Base-by-base conservation (phyloP, 2,797 vertebrate species). In the Odontamblyopus lacepedii region DNA sequence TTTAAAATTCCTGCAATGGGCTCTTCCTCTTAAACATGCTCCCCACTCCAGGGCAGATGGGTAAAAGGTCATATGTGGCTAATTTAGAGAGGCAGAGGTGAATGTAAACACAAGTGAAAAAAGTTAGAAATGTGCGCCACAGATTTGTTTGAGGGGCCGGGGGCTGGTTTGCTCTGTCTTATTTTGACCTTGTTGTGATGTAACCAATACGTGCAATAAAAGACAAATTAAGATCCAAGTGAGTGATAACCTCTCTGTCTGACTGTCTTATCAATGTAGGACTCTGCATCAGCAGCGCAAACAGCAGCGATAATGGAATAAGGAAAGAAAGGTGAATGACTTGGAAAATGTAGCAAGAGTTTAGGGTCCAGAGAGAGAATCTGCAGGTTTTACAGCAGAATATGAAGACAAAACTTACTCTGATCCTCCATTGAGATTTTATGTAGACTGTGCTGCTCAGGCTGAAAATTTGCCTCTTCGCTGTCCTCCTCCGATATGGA, bases 361-460 rank as follows among this genome's bases (percentile, higher is more conserved):
- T 66, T 48, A 27, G 2, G n/a, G 38, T 48, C 12, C 12, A 15
- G 6, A 15, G 0, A 48, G 44, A 48, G 44, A 63, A 63, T 38
- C 4, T 62, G 60, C 60, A 62, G 30, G 15, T 41, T n/a, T 35
- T 19, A 15, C 26, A 66, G 6, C 26, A 64, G 38, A 55, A 62
- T 62, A 27, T 26, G 26, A 77, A n/a, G 26, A 65, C 67, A 23
- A 63, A 63, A 70, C 93, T 94, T 93, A 95, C 94, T 92, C 82
- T 91, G 89, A 78, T 94, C 89, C 74, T 93, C 93, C 88, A 90
- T 91, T n/a, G 93, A 91, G 78, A 89, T 88, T 74, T 90, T 81
- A 83, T 91, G 91, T 76, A 87, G 90, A 83, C 76, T 83, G 79
- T 64, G 85, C 71, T 87, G 83, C 81, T 92, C 75, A 53, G 93